Percentiles rank a stretch among this genome's conserved stretches.
These are phyloP conservation scores for Ariopsis seemanni DNA, from an alignment of 2,113 vertebrate genomes.

Conservation along the genomic window DNA sequence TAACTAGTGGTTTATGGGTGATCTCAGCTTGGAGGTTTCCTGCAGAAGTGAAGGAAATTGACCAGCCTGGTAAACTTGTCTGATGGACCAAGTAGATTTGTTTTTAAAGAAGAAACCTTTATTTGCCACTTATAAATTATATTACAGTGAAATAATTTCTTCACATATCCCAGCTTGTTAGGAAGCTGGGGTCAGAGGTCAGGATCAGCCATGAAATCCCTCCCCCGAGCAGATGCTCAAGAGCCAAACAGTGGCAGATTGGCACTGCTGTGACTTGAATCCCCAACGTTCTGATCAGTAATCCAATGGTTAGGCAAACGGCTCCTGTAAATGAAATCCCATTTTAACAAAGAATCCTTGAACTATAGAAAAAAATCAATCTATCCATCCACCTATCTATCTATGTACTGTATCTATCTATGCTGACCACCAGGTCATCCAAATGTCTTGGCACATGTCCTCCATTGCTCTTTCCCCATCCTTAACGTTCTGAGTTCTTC, in stretches of 20 bases:
- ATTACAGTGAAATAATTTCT: neutral
- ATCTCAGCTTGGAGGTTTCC: neutral
- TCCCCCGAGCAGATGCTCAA: neutral
- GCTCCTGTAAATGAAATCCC: neutral
- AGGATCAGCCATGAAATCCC: neutral
- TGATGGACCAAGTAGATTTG: neutral
- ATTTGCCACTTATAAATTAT: neutral
- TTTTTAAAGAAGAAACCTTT: neutral
- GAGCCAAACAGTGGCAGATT: neutral
- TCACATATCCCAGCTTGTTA: neutral
- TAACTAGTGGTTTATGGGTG: neutral
- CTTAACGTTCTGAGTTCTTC: too few species aligned
- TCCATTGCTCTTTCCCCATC: too few species aligned
- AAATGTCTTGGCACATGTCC: too few species aligned
- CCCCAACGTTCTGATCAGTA: neutral
- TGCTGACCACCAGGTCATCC: too few species aligned
- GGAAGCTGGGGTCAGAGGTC: neutral
- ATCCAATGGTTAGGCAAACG: neutral
- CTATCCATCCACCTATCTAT: too few species aligned
- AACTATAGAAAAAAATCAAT: neutral
- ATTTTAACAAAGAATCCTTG: neutral
- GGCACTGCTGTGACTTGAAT: neutral
- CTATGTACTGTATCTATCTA: too few species aligned
- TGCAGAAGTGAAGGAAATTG: neutral
- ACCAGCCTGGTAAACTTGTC: neutral